phyloP scores from a whole-genome alignment of 2,888 invertebrate species.

The Phasia obesa region DNA sequence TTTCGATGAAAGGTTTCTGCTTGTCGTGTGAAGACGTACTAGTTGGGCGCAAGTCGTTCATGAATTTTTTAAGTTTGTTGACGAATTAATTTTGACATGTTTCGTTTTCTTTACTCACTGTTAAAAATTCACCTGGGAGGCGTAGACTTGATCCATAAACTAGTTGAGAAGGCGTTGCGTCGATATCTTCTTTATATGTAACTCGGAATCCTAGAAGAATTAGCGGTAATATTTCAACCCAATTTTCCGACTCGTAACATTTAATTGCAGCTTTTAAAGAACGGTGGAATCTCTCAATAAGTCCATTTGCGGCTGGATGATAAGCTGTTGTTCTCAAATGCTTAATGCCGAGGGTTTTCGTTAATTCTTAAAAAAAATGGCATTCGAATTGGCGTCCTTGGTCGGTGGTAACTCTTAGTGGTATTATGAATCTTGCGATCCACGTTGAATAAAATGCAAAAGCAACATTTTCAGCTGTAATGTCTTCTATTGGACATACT shows the following conservation, averaged over 20 bases:
- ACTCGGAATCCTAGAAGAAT: conserved; percentile 25
- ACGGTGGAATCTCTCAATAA: conserved; percentile 32
- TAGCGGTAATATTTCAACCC: conserved; percentile 13
- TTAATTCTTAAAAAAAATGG: conserved; percentile 49
- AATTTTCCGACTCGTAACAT: too few species aligned
- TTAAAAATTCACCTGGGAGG: conserved; percentile 22
- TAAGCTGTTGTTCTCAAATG: conserved; percentile 53
- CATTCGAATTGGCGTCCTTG: conserved; percentile 60
- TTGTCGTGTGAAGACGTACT: conserved; percentile 14
- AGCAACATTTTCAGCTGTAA: conserved; percentile 36
- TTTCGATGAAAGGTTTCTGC: conserved; percentile 12
- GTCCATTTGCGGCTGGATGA: conserved; percentile 28
- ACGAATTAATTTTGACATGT: conserved; percentile 20
- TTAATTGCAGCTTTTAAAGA: conserved; percentile 32
- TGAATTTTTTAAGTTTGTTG: conserved; percentile 30
- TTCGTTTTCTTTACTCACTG: not conserved
- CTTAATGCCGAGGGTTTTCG: conserved; percentile 35
- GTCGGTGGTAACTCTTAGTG: conserved; percentile 57
- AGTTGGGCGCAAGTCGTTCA: conserved; percentile 30
- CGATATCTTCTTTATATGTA: conserved; percentile 29
- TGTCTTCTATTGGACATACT: conserved; percentile 54
- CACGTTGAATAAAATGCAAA: conserved; percentile 27
- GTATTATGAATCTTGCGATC: conserved; percentile 44
- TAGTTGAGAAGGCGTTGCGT: conserved; percentile 29
- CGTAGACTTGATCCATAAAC: conserved; percentile 31